These are phyloP conservation scores for Mactromeris polynyma DNA, from an alignment of 2,888 invertebrate genomes.

Conservation along the genomic window DNA sequence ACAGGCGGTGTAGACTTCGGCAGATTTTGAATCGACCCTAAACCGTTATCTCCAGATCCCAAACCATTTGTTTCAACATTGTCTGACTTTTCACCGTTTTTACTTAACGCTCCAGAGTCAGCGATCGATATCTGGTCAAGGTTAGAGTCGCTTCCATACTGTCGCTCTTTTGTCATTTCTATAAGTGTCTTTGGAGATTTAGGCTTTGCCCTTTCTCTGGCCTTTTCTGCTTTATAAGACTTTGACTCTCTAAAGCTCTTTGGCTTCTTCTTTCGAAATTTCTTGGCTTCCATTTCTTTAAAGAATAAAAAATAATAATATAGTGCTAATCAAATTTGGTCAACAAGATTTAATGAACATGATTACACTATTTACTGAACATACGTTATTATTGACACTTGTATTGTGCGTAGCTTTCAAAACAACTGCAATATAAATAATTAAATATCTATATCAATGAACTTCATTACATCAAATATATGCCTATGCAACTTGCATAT, in stretches of 20 bases:
- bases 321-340: too few species aligned
- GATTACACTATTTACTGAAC: too few species aligned
- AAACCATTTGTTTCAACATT: neutral
- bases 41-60: neutral
- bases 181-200: conserved; percentile 37
- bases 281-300: conserved; percentile 68
- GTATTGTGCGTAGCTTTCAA: too few species aligned
- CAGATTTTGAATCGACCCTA: conserved; percentile 40
- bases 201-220: conserved; percentile 13
- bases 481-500: too few species aligned
- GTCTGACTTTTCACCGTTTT: neutral
- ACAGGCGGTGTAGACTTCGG: conserved; percentile 67
- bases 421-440: too few species aligned
- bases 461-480: too few species aligned
- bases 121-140: conserved; percentile 11
- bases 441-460: too few species aligned
- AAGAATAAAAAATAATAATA: neutral
- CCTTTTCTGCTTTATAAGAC: neutral
- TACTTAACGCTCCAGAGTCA: conserved; percentile 12
- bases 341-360: too few species aligned
- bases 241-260: conserved; percentile 8
- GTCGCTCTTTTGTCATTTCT: conserved; percentile 7
- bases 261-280: conserved; percentile 56
- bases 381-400: too few species aligned
- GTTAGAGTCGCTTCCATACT: conserved; percentile 12